A percentile compares a stretch with the other conserved stretches of the same genome.
Evolutionary conservation across 2,797 vertebrate species (phyloP).

Genomic region (Coccyzus lansbergi): DNA sequence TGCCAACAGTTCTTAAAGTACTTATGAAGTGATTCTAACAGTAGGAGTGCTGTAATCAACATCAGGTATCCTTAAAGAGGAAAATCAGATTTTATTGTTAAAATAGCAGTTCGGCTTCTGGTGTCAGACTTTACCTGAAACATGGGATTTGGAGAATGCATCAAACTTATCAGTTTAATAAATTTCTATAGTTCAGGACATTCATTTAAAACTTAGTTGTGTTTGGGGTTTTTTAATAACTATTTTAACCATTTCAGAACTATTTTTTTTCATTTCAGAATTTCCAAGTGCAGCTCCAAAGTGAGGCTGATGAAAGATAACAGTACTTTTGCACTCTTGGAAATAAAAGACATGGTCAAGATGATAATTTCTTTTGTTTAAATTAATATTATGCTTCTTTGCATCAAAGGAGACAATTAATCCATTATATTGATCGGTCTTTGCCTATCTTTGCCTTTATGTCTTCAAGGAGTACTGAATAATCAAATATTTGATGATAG

Average conservation of each 20-base stretch:
- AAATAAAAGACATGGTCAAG: not conserved
- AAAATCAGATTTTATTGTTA: not conserved
- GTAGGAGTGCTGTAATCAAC: not conserved
- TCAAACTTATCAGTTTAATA: not conserved
- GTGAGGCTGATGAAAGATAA: not conserved
- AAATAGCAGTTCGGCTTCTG: not conserved
- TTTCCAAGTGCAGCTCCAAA: not conserved
- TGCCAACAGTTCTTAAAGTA: not conserved
- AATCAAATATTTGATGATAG: constrained; percentile 17
- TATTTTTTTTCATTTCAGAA: not conserved
- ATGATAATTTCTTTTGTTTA: not conserved
- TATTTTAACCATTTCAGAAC: not conserved
- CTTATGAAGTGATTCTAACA: not conserved
- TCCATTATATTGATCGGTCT: not conserved
- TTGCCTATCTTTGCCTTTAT: not conserved
- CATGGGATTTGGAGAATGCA: not conserved
- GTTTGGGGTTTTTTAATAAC: not conserved
- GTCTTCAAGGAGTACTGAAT: not conserved
- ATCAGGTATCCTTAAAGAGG: not conserved
- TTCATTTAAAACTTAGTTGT: not conserved
- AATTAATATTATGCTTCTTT: not conserved
- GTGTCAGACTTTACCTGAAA: not conserved
- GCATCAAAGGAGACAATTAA: not conserved
- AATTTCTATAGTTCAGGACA: not conserved
- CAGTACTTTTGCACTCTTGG: not conserved